Evolutionary conservation across 2,113 vertebrate genomes (phyloP).

Genomic region (Erpornis zantholeuca): DNA sequence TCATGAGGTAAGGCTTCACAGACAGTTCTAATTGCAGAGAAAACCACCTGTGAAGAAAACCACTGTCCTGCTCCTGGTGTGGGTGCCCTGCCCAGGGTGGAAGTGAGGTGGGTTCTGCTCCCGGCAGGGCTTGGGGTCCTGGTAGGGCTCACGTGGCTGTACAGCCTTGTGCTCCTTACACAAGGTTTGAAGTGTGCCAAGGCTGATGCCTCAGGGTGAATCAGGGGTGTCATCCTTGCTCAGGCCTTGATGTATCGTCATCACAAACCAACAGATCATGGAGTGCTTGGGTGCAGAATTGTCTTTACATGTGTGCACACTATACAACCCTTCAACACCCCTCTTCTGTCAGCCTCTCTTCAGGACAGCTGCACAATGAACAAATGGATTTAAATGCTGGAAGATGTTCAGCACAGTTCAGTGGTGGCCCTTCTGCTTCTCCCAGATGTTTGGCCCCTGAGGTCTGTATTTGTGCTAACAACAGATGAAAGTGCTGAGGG

Average conservation of each 20-base stretch:
- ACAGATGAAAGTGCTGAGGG: neutral
- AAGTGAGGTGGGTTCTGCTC: neutral
- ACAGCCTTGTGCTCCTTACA: accelerated
- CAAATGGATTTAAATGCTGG: neutral
- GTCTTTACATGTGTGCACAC: accelerated
- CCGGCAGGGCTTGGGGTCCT: neutral
- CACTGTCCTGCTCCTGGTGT: accelerated
- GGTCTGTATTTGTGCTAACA: neutral
- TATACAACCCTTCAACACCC: neutral
- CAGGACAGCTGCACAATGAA: neutral
- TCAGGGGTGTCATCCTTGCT: neutral
- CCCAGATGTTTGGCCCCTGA: neutral
- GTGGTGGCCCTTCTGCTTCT: neutral
- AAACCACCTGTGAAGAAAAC: accelerated
- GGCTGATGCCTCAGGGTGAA: neutral
- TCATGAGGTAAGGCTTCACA: accelerated
- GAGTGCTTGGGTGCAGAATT: neutral
- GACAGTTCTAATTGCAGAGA: neutral
- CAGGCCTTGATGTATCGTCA: neutral
- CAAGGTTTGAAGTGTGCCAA: neutral
- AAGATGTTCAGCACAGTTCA: neutral
- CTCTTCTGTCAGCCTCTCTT: neutral
- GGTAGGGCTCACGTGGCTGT: neutral
- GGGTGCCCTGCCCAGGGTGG: neutral
- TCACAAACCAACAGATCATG: neutral